phyloP scores from a whole-genome alignment of 1,140 invertebrate genomes.

The Stegodyphus mimosarum region DNA sequence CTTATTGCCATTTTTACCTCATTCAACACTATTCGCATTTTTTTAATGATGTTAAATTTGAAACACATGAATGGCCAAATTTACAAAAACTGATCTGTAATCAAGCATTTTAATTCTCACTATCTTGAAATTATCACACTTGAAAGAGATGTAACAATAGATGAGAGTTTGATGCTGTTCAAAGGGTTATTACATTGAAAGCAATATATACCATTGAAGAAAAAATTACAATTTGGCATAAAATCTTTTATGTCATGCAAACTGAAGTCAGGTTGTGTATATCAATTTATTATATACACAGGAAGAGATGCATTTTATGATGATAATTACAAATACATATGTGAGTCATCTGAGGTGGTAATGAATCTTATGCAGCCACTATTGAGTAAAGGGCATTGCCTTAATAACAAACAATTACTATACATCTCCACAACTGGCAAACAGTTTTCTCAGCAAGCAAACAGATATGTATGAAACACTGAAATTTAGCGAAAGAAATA shows the following conservation, averaged over 20 bases:
- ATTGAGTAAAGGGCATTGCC: background rate
- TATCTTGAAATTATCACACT: background rate
- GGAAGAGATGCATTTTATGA: background rate
- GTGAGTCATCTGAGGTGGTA: background rate
- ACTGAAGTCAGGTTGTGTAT: background rate
- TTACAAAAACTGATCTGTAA: background rate
- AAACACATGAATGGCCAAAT: background rate
- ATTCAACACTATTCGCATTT: constrained; percentile 3
- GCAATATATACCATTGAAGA: constrained; percentile 5
- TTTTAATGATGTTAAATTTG: background rate
- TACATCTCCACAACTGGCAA: background rate
- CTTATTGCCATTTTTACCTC: background rate
- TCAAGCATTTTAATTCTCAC: background rate
- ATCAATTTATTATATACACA: background rate
- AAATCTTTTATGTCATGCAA: constrained; percentile 1
- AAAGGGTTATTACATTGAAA: background rate
- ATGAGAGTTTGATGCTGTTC: constrained; percentile 6
- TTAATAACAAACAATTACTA: background rate
- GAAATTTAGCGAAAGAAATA: background rate
- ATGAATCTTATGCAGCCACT: background rate
- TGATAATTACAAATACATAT: background rate
- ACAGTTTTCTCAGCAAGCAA: background rate
- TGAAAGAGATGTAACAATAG: background rate
- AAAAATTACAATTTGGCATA: background rate
- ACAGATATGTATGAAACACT: background rate